These are phyloP conservation scores for Hipposideros larvatus DNA, from an alignment of 2,797 vertebrate genomes.

Conservation along the genomic window DNA sequence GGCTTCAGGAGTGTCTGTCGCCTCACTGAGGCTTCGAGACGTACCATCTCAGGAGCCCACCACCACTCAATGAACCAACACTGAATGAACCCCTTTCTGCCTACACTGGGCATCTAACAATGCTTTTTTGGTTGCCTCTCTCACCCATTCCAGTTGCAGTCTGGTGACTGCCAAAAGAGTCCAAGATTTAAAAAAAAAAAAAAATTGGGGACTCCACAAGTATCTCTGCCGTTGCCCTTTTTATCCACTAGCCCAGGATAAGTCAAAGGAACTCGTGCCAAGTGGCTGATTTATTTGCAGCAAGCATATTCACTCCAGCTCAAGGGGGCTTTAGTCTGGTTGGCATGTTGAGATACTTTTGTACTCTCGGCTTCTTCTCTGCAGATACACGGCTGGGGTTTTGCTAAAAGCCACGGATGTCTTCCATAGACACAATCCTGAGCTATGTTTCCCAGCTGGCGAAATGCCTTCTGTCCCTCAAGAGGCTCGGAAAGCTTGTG, in stretches of 20 bases:
- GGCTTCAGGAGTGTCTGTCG: not conserved
- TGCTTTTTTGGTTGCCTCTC: not conserved
- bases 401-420: not conserved
- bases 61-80: not conserved
- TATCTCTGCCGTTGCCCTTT: not conserved
- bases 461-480: not conserved
- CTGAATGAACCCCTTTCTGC: not conserved
- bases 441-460: not conserved
- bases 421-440: not conserved
- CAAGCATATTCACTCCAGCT: not conserved
- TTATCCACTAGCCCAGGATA: not conserved
- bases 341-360: not conserved
- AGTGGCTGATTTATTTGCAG: not conserved
- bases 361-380: not conserved
- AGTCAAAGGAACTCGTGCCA: not conserved
- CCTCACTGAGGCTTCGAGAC: not conserved
- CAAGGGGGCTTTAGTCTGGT: not conserved
- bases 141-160: not conserved
- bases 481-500: not conserved
- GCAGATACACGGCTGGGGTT: not conserved
- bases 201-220: not conserved
- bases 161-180: not conserved
- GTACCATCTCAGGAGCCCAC: too few species aligned
- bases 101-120: not conserved
- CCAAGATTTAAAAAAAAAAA: not conserved